phyloP scores from a whole-genome alignment of 2,888 invertebrate genomes.

The Tetranychus piercei region DNA sequence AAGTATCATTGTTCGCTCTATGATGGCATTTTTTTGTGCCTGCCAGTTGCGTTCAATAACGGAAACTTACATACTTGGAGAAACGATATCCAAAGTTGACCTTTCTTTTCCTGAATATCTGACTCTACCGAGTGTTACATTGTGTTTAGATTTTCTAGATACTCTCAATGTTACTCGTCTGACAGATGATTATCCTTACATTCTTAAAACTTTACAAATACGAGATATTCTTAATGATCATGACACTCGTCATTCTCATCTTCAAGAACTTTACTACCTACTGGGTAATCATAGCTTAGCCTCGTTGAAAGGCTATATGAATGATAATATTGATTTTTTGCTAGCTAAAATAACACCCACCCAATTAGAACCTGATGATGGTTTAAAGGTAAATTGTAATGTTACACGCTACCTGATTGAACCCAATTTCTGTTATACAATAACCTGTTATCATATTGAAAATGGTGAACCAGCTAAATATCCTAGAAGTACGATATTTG shows the following conservation, averaged over 20 bases:
- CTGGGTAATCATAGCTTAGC: neutral
- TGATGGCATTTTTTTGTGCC: neutral
- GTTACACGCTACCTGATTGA: neutral
- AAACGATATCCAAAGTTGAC: neutral
- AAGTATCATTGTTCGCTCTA: neutral
- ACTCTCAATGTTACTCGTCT: neutral
- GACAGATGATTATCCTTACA: neutral
- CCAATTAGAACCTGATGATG: neutral
- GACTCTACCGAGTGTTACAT: neutral
- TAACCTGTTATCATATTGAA: neutral
- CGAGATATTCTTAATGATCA: neutral
- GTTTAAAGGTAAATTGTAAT: neutral
- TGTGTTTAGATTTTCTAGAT: neutral
- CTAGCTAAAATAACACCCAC: neutral
- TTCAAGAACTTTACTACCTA: neutral
- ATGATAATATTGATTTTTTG: neutral
- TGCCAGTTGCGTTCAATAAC: neutral
- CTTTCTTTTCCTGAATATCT: neutral
- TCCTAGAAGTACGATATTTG: neutral
- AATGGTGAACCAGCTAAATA: neutral
- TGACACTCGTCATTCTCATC: neutral
- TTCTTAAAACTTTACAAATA: neutral
- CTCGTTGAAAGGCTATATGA: neutral
- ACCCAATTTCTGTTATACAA: neutral
- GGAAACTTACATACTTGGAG: neutral